Base-by-base conservation (phyloP, 2,797 vertebrate species). In the Sus cebifrons region DNA sequence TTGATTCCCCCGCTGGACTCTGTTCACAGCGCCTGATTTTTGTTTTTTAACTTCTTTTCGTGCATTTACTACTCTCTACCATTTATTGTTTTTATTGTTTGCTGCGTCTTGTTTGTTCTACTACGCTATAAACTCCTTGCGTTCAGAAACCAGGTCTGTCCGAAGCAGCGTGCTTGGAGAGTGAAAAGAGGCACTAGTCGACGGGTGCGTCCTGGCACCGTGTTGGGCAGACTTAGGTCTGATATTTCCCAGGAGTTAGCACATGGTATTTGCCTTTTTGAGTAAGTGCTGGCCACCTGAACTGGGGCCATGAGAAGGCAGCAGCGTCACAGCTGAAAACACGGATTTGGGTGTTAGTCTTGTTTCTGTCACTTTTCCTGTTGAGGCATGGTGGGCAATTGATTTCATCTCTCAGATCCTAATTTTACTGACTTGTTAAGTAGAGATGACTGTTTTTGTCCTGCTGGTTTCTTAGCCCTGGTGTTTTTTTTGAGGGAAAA, bases 351-450 rank as follows among this genome's bases (percentile, higher is more conserved):
- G 36, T 13, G 27, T 82, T 36, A 36, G 83, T 70, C 75, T 82
- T 93, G 27, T 81, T 58, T 87, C n/a, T 89, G 40, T n/a, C 20
- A 23, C 32, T 85, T 75, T 44, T 56, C n/a, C 74, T 40, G 2
- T 56, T n/a, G 75, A 54, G 29, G 58, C 36, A 16, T 62, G 1
- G 1, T 68, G 82, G 65, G 52, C 13, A 65, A 14, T 82, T 75
- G 40, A 40, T 64, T 82, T 92, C 17, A 71, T 77, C 49, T 20
- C 21, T 44, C 54, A 68, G 73, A 52, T 44, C 16, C 36, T 90
- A 60, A 25, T 90, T 92, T 94, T 85, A 71, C 65, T 84, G 85
- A 62, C 20, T 16, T 21, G 17, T 44, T 81, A 71, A 62, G 56
- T 65, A 32, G 21, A 58, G 60, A 68, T 13, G 21, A 70, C 91